phyloP scores from a whole-genome alignment of 2,888 invertebrate genomes.

The Ennomos fuscantarius region DNA sequence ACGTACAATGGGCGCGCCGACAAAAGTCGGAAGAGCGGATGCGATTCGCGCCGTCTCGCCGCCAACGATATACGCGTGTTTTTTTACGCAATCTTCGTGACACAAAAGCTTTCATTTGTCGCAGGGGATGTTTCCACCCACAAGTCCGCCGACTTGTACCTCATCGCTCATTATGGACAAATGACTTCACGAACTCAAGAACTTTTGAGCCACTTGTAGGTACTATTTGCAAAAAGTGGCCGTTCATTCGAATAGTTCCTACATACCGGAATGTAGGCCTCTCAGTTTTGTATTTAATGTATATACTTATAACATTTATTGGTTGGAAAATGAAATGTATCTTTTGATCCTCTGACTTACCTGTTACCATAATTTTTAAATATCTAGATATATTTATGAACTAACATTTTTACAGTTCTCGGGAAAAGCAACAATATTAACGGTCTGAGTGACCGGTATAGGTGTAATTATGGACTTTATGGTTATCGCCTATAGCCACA shows the following conservation, averaged over 20 bases:
- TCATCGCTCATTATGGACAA: conserved; percentile 80
- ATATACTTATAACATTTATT: too few species aligned
- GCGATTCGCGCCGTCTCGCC: conserved; percentile 79
- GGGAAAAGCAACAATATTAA: conserved; percentile 70
- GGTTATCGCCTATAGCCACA: conserved; percentile 79
- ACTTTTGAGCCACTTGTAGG: conserved; percentile 77
- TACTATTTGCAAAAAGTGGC: conserved; percentile 48
- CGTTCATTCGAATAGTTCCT: conserved; percentile 45
- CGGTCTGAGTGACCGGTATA: conserved; percentile 64
- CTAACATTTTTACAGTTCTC: too few species aligned
- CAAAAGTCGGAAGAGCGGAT: conserved; percentile 85
- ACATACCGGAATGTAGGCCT: conserved; percentile 72
- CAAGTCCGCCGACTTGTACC: conserved; percentile 68
- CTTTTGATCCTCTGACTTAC: too few species aligned
- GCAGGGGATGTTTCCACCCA: conserved; percentile 85
- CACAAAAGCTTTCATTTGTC: conserved; percentile 68
- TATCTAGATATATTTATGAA: too few species aligned
- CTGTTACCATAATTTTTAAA: too few species aligned
- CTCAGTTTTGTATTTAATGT: conserved; percentile 25
- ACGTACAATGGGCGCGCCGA: conserved; percentile 74
- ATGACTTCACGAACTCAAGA: conserved; percentile 72
- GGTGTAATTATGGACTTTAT: conserved; percentile 78
- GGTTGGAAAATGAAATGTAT: too few species aligned
- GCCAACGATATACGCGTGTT: conserved; percentile 65
- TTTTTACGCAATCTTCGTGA: conserved; percentile 73